Conservation (phyloP, 2,888 invertebrate genomes). For the Andrena praecox region DNA sequence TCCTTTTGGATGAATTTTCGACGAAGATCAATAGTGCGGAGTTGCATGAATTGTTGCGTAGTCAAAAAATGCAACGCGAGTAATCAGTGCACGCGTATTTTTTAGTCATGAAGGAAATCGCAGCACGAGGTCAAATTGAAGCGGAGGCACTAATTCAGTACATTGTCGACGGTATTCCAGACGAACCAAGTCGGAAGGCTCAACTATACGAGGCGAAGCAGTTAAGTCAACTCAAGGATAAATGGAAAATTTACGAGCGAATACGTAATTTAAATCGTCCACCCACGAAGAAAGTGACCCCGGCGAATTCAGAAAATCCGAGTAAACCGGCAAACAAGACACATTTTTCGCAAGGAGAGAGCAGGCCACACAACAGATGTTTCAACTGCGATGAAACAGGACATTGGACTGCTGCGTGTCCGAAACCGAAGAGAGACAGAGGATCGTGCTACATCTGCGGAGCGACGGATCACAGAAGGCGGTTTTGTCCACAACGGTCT, state of each 20-base stretch:
- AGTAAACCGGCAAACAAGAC: conserved; percentile 2
- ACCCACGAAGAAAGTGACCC: not conserved
- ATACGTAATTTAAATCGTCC: not conserved
- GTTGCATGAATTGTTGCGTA: not conserved
- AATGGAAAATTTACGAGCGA: conserved; percentile 17
- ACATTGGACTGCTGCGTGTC: not conserved
- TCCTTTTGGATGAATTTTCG: not conserved
- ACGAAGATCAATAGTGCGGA: conserved; percentile 9
- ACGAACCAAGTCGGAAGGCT: conserved; percentile 9
- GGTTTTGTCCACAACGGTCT: not conserved
- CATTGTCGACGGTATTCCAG: conserved; percentile 23
- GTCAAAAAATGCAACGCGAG: not conserved
- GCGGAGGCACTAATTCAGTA: conserved; percentile 15
- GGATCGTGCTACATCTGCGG: conserved; percentile 26
- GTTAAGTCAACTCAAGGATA: conserved; percentile 5
- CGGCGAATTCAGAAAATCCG: not conserved
- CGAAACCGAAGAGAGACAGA: conserved; percentile 6
- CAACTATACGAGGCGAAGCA: not conserved
- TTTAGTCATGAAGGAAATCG: conserved; percentile 18
- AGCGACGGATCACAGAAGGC: not conserved
- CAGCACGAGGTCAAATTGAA: not conserved
- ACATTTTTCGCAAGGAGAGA: not conserved
- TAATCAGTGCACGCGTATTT: conserved; percentile 27
- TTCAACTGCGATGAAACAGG: conserved; percentile 21
- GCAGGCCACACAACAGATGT: not conserved